Evolutionary conservation across 2,797 vertebrate genomes (phyloP).

Genomic region (Mormyrops boulengeri): DNA sequence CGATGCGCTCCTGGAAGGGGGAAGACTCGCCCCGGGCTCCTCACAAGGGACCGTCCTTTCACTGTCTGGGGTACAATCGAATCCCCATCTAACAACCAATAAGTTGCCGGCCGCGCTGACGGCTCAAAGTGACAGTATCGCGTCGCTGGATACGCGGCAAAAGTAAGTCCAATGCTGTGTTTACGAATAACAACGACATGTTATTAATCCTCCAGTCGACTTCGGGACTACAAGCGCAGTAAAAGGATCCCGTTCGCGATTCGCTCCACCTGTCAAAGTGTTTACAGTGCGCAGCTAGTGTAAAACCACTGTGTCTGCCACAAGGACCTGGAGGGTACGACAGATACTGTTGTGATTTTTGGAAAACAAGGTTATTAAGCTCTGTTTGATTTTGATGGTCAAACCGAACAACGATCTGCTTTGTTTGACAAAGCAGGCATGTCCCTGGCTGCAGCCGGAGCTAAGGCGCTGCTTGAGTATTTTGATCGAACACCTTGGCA

Average conservation of each 20-base stretch:
- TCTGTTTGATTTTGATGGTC: neutral
- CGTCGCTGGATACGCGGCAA: conserved; percentile 58
- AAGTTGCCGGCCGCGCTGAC: conserved; percentile 41
- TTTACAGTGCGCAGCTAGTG: neutral
- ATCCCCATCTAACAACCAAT: conserved; percentile 21
- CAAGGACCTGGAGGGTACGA: neutral
- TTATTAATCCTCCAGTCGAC: conserved; percentile 30
- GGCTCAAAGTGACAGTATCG: conserved; percentile 26
- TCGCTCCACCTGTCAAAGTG: conserved; percentile 2
- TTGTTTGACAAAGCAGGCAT: neutral
- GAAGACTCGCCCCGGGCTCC: conserved; percentile 41
- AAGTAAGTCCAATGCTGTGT: conserved; percentile 40
- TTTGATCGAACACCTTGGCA: neutral
- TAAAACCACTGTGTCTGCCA: neutral
- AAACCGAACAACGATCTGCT: neutral
- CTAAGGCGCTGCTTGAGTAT: neutral
- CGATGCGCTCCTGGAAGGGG: conserved; percentile 58
- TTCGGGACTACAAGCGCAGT: conserved; percentile 32
- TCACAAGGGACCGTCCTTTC: conserved; percentile 44
- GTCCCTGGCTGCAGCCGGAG: neutral
- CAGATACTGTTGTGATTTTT: neutral
- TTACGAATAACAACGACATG: neutral
- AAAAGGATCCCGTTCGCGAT: neutral
- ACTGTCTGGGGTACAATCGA: conserved; percentile 30
- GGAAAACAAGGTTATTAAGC: neutral